Base-by-base conservation (phyloP, 2,888 invertebrate genomes). In the Serripes groenlandicus region DNA sequence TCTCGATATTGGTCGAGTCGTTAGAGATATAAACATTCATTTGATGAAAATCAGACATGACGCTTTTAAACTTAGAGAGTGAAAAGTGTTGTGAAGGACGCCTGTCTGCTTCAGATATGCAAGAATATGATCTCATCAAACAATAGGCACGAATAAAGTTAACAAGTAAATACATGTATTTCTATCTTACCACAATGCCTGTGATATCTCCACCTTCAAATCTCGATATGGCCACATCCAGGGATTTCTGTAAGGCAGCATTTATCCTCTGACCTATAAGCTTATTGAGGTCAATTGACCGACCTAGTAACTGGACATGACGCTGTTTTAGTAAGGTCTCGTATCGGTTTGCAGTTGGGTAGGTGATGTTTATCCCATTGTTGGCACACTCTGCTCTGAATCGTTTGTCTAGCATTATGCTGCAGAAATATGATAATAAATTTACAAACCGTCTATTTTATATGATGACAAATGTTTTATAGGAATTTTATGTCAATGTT, bases 131-230 rank as follows among this genome's bases (percentile, higher is more conserved):
- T n/a, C n/a, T n/a, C n/a, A n/a, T n/a, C n/a, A n/a, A n/a, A n/a
- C n/a, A n/a, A n/a, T n/a, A n/a, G n/a, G n/a, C n/a, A n/a, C n/a
- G n/a, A n/a, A n/a, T n/a, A n/a, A n/a, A n/a, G n/a, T n/a, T n/a
- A n/a, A n/a, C n/a, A n/a, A n/a, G n/a, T n/a, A n/a, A n/a, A n/a
- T n/a, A n/a, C n/a, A n/a, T n/a, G n/a, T n/a, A n/a, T n/a, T n/a
- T n/a, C n/a, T n/a, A n/a, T n/a, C 58, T 26, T 92, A 98, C 98
- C 95, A 99, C 97, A 90, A 99, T 97, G 21, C 98, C 98, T 0
- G 99, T 99, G 52, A 99, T 97, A 93, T 99, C 99, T 1, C 98
- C 98, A 11, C 97, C 98, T 95, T 99, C 99, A 94, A 99, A 99
- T 93, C 98, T 98, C 87, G 98, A 97, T 56, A 99, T 98, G 0